Conservation (phyloP, 1,140 invertebrate genomes). For the Caenorhabditis brenneri region DNA sequence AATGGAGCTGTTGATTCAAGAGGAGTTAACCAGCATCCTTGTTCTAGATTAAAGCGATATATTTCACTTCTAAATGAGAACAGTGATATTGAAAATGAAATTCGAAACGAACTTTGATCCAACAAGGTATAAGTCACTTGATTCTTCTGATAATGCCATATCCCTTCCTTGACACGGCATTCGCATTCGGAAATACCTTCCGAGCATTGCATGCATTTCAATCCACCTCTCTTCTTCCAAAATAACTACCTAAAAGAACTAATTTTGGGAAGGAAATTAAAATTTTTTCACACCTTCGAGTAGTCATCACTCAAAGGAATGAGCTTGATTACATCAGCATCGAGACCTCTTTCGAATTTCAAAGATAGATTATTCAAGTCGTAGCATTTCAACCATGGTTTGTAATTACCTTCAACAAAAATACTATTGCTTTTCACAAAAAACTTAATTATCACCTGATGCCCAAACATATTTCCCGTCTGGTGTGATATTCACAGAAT, state of each 20-base stretch:
- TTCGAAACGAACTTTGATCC: conserved; percentile 79
- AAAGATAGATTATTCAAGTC: conserved; percentile 93
- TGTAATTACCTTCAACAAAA: conserved; percentile 82
- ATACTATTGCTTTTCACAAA: no score
- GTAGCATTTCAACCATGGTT: conserved; percentile 91
- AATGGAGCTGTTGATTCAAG: conserved; percentile 78
- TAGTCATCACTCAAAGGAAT: conserved; percentile 76
- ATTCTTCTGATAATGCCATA: conserved; percentile 85
- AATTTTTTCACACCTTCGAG: conserved; percentile 72
- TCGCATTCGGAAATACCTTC: conserved; percentile 85
- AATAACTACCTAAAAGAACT: conserved; percentile 73
- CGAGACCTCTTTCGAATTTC: conserved; percentile 97
- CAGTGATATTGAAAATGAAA: background rate
- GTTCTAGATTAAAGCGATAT: conserved; percentile 91
- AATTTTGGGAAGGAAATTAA: background rate
- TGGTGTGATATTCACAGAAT: conserved; percentile 82
- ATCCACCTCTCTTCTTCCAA: conserved; percentile 80
- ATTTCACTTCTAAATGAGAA: conserved; percentile 80
- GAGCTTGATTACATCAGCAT: conserved; percentile 83
- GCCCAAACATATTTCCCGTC: conserved; percentile 75
- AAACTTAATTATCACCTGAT: no score
- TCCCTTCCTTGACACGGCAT: conserved; percentile 95
- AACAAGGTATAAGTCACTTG: conserved; percentile 89
- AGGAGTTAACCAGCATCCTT: conserved; percentile 88
- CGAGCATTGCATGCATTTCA: conserved; percentile 91